phyloP scores from a whole-genome alignment of 2,888 invertebrate species.

The Cheilosia soror region DNA sequence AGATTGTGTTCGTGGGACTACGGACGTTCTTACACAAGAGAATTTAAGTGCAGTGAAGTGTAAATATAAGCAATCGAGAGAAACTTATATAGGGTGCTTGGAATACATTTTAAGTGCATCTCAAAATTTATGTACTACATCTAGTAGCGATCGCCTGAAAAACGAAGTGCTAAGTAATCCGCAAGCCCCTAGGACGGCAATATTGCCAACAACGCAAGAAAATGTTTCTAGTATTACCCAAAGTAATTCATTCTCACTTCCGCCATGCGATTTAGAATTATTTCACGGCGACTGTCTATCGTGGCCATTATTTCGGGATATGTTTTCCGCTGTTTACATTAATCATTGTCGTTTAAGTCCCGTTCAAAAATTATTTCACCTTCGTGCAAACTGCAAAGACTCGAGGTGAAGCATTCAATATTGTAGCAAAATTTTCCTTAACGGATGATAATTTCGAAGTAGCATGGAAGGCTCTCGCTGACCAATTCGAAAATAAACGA shows the following conservation, averaged over 20 bases:
- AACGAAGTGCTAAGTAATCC: neutral
- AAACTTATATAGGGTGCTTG: slow-evolving; percentile 14
- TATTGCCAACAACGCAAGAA: neutral
- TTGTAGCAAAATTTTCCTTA: slow-evolving; percentile 13
- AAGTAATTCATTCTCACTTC: slow-evolving; percentile 1
- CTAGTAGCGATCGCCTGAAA: neutral
- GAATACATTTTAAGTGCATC: slow-evolving; percentile 6
- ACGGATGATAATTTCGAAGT: slow-evolving; percentile 9
- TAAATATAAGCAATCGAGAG: slow-evolving; percentile 1
- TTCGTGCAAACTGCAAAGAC: slow-evolving; percentile 33
- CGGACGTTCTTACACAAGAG: slow-evolving; percentile 3
- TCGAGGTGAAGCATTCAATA: slow-evolving; percentile 29
- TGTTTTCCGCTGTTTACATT: slow-evolving; percentile 46
- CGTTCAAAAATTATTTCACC: slow-evolving; percentile 39
- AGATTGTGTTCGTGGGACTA: slow-evolving; percentile 1
- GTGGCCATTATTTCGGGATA: slow-evolving; percentile 53
- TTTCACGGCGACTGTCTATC: slow-evolving; percentile 44
- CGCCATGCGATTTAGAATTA: slow-evolving; percentile 47
- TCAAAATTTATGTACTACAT: neutral
- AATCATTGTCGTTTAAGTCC: slow-evolving; percentile 10
- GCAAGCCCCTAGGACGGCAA: neutral
- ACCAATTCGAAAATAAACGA: slow-evolving; percentile 14
- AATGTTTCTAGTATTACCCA: neutral
- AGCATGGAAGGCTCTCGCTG: neutral
- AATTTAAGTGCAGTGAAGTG: slow-evolving; percentile 2